Percentiles rank a stretch among this genome's conserved stretches.
phyloP scores from a whole-genome alignment of 2,113 vertebrate genomes.

The Forbesichthys agassizii region DNA sequence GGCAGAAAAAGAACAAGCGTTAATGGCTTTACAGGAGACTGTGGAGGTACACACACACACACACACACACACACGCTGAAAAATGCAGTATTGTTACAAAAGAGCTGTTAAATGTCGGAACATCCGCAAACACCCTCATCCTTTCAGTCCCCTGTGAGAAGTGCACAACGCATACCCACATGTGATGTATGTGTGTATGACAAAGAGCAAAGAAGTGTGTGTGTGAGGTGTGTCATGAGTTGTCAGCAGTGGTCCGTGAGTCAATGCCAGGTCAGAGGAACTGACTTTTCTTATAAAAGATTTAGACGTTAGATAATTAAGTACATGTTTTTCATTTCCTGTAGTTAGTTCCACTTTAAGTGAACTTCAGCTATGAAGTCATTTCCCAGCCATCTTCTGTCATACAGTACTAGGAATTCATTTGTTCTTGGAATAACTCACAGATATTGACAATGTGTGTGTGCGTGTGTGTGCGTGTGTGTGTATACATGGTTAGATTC shows the following conservation, averaged over 20 bases:
- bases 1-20: slow-evolving; percentile 76
- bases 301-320: background rate
- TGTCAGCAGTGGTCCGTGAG: slow-evolving; percentile 61
- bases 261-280: slow-evolving; percentile 56
- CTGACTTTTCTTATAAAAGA: background rate
- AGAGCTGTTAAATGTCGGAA: slow-evolving; percentile 17
- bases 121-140: slow-evolving; percentile 35
- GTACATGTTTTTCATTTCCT: background rate
- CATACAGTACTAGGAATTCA: background rate
- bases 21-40: slow-evolving; percentile 75
- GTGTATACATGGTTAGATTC: slow-evolving; percentile 63
- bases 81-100: slow-evolving; percentile 17
- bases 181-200: slow-evolving; percentile 14
- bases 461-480: slow-evolving; percentile 12
- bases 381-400: background rate
- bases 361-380: background rate
- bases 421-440: background rate
- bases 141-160: slow-evolving; percentile 24
- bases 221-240: slow-evolving; percentile 33
- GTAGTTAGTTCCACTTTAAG: background rate
- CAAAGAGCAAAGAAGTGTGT: background rate
- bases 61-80: background rate
- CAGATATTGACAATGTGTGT: background rate
- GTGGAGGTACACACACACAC: slow-evolving; percentile 69
- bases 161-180: background rate